These are phyloP conservation scores for Nomada fucata DNA, from an alignment of 2,888 invertebrate genomes.

Conservation along the genomic window DNA sequence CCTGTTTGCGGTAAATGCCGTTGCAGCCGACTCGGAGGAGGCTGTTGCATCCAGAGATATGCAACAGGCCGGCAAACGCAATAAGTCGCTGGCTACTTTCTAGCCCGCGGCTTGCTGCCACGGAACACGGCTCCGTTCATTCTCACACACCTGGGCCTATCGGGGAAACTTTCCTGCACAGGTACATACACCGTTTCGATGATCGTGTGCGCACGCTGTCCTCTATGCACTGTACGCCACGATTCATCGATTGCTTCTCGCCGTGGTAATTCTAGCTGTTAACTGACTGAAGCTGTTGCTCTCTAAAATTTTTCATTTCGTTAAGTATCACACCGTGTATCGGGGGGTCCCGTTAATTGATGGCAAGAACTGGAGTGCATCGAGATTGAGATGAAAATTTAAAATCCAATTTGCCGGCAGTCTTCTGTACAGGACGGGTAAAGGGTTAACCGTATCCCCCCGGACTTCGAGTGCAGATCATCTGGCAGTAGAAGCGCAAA, in stretches of 20 bases:
- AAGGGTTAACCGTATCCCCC: conserved; percentile 22
- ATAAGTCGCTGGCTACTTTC: conserved; percentile 76
- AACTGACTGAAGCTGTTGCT: not conserved
- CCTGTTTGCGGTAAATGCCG: conserved; percentile 40
- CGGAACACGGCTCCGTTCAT: conserved; percentile 60
- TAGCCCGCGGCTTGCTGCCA: conserved; percentile 75
- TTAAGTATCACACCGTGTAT: no score
- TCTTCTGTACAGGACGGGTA: not conserved
- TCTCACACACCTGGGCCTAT: conserved; percentile 39
- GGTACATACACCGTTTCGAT: conserved; percentile 19
- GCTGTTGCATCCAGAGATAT: conserved; percentile 50
- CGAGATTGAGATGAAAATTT: not conserved
- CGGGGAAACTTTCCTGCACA: conserved; percentile 43
- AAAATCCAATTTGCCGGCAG: not conserved
- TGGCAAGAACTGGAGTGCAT: no score
- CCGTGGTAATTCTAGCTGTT: conserved; percentile 1
- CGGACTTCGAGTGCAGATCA: conserved; percentile 4
- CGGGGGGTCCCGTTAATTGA: no score
- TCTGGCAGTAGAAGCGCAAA: conserved; percentile 1
- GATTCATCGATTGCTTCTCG: conserved; percentile 40
- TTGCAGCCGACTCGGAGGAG: conserved; percentile 34
- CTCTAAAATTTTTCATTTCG: not conserved
- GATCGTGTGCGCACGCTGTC: conserved; percentile 2
- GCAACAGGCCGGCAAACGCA: conserved; percentile 65
- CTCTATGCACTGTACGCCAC: not conserved